Conservation (phyloP, 1,140 invertebrate species). For the Macrosteles quadrilineatus region DNA sequence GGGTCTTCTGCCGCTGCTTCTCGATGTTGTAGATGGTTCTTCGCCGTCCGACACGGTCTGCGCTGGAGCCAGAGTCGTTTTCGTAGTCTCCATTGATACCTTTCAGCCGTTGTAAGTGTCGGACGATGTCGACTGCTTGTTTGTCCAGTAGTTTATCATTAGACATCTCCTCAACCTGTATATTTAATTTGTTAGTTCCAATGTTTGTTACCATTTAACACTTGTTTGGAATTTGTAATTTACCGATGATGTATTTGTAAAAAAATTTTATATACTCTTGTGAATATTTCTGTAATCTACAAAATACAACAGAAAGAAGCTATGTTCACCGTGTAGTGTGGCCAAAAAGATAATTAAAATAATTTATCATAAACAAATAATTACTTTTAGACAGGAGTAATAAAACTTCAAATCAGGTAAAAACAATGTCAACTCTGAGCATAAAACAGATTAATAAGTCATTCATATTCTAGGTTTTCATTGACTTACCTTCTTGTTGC, state of each 20-base stretch:
- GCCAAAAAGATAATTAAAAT: not conserved
- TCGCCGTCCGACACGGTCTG: slow-evolving; percentile 75
- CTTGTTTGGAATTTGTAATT: too few species aligned
- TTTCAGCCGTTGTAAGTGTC: slow-evolving; percentile 83
- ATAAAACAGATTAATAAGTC: too few species aligned
- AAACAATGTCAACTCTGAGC: too few species aligned
- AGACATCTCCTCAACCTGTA: slow-evolving; percentile 77
- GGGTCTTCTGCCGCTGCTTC: slow-evolving; percentile 83
- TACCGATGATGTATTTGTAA: too few species aligned
- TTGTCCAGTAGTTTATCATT: slow-evolving; percentile 86
- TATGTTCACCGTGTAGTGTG: too few species aligned
- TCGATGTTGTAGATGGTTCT: slow-evolving; percentile 91
- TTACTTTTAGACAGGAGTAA: not conserved
- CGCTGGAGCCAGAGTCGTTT: slow-evolving; percentile 80
- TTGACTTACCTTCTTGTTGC: slow-evolving; percentile 73
- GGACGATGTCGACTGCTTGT: slow-evolving; percentile 91
- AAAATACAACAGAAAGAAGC: too few species aligned
- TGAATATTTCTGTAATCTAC: too few species aligned
- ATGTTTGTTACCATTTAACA: not conserved
- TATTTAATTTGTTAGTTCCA: too few species aligned
- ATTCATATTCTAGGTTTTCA: not conserved
- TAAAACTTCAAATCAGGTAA: too few species aligned
- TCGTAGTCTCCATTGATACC: slow-evolving; percentile 92
- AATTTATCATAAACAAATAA: not conserved
- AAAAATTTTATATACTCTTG: too few species aligned